Evolutionary conservation across 2,113 vertebrate genomes (phyloP).

Genomic region (Bujurquina vittata): DNA sequence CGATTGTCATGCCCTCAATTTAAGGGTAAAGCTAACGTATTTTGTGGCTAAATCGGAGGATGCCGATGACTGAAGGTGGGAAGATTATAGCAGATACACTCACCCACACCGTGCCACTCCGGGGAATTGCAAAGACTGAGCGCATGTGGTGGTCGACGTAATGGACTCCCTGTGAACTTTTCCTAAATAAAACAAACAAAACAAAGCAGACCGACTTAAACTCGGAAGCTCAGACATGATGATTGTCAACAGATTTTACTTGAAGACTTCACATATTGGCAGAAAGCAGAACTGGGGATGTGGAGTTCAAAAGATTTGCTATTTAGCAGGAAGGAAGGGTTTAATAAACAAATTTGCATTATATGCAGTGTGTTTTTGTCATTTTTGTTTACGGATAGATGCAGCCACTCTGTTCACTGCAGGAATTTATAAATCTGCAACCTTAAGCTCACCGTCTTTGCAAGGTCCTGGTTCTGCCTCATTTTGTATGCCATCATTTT

Average conservation of each 20-base stretch:
- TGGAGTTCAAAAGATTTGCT: neutral
- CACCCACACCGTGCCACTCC: constrained; percentile 91
- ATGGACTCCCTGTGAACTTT: constrained; percentile 88
- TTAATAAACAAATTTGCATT: neutral
- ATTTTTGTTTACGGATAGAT: neutral
- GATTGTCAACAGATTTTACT: neutral
- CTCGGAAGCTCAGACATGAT: neutral
- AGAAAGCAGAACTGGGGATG: neutral
- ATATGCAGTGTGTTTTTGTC: neutral
- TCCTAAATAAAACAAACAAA: constrained; percentile 67
- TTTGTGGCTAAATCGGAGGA: neutral
- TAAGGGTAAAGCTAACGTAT: neutral
- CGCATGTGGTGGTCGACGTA: constrained; percentile 87
- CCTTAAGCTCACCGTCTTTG: neutral
- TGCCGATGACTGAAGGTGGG: neutral
- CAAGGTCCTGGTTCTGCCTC: neutral
- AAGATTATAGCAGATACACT: constrained; percentile 54
- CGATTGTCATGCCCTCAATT: neutral
- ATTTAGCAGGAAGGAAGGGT: neutral
- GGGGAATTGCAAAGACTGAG: constrained; percentile 85
- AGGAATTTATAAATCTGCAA: neutral
- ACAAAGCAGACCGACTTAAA: neutral
- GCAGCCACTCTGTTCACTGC: no score
- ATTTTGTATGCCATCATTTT: neutral
- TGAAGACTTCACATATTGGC: neutral